phyloP scores from a whole-genome alignment of 2,113 vertebrate genomes.

The Brachyistius frenatus region DNA sequence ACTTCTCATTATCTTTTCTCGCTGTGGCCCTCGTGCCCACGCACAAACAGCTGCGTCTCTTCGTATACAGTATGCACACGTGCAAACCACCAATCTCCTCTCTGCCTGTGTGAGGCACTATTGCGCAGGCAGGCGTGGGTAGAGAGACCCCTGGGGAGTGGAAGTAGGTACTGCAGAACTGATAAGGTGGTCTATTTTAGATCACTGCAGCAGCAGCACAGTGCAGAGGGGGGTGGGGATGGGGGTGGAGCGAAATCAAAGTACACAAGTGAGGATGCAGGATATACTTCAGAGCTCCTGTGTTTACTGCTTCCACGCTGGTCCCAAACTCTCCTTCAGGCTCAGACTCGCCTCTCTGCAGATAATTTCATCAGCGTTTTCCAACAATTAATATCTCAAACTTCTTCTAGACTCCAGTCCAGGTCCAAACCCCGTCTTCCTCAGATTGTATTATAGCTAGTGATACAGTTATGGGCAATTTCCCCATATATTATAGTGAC shows the following conservation, averaged over 20 bases:
- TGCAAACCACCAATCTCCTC: conserved; percentile 24
- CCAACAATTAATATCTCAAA: too few species aligned
- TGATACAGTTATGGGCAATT: not conserved
- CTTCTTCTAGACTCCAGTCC: too few species aligned
- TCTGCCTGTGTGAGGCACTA: conserved; percentile 40
- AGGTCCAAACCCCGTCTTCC: too few species aligned
- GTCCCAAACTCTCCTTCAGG: conserved; percentile 3
- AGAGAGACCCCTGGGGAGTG: conserved; percentile 77
- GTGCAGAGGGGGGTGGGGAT: conserved; percentile 25
- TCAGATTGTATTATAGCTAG: too few species aligned
- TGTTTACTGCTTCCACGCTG: conserved; percentile 21
- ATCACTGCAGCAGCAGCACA: conserved; percentile 59
- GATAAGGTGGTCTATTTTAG: conserved; percentile 69
- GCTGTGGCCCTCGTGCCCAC: not conserved
- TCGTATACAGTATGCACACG: conserved; percentile 2
- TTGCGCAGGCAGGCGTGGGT: conserved; percentile 63
- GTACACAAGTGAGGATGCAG: conserved; percentile 38
- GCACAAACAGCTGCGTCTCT: conserved; percentile 9
- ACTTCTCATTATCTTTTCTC: conserved; percentile 2
- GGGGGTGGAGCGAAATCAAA: conserved; percentile 26
- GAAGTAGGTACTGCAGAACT: conserved; percentile 72
- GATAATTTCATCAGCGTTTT: conserved; percentile 6
- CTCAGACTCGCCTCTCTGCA: conserved; percentile 1
- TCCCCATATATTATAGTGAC: not conserved
- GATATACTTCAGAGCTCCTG: conserved; percentile 9